These are phyloP conservation scores for Drosophila bipectinata DNA, from an alignment of 1,140 invertebrate species.

Conservation along the genomic window DNA sequence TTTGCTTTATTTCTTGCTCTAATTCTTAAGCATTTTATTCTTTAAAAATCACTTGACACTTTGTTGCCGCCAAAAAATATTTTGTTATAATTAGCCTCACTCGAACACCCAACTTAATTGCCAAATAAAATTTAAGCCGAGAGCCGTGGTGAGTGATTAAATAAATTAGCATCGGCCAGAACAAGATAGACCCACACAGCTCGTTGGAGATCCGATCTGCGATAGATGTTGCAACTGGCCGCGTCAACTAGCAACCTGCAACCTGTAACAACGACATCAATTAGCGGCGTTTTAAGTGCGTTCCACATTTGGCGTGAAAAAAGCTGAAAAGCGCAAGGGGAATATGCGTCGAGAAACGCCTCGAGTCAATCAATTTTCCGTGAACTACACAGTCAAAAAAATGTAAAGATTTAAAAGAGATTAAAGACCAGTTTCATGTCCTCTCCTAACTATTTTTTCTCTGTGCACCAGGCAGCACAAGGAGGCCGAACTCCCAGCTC, in stretches of 20 bases:
- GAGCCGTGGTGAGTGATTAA: constrained; percentile 37
- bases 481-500: constrained; percentile 27
- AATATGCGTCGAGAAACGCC: constrained; percentile 77
- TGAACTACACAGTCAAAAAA: constrained; percentile 4
- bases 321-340: constrained; percentile 47
- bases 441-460: not conserved
- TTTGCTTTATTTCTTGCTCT: not conserved
- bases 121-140: constrained; percentile 15
- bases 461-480: constrained; percentile 4
- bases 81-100: constrained; percentile 25
- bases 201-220: constrained; percentile 7
- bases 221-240: constrained; percentile 47
- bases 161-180: constrained; percentile 57
- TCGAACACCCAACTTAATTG: constrained; percentile 56
- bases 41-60: not conserved
- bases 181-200: constrained; percentile 15
- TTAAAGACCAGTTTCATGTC: not conserved
- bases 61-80: not conserved
- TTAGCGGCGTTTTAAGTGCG: constrained; percentile 75
- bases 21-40: not conserved
- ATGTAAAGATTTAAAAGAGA: not conserved
- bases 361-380: constrained; percentile 75
- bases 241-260: constrained; percentile 33
- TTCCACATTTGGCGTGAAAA: constrained; percentile 76
- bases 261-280: constrained; percentile 68